Evolutionary conservation across 2,113 vertebrate genomes (phyloP).

Genomic region (Trichechus manatus): DNA sequence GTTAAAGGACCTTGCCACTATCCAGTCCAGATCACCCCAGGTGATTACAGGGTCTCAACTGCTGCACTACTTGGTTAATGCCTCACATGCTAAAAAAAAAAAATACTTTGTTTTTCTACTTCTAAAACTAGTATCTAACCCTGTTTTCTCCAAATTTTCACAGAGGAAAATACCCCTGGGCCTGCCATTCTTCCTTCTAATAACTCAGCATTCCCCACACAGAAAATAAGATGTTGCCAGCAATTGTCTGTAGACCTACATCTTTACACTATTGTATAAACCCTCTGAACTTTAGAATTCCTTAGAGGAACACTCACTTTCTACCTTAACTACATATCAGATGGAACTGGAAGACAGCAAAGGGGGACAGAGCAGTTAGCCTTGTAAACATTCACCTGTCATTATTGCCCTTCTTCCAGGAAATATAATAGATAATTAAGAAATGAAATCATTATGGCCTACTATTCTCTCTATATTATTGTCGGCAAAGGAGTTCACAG

Average conservation of each 20-base stretch:
- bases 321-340: neutral
- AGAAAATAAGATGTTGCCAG: slow-evolving; percentile 8
- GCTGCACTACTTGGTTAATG: neutral
- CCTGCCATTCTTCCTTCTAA: neutral
- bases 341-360: slow-evolving; percentile 24
- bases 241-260: neutral
- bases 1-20: neutral
- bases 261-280: neutral
- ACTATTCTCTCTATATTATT: neutral
- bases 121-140: neutral
- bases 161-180: neutral
- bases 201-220: neutral
- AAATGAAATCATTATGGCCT: neutral
- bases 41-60: neutral
- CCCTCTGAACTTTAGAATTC: slow-evolving; percentile 31
- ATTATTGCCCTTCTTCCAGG: neutral
- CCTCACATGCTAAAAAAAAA: neutral
- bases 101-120: neutral
- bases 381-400: neutral
- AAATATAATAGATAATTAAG: neutral
- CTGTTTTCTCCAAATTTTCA: neutral
- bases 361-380: neutral
- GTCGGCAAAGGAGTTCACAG: neutral
- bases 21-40: neutral
- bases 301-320: neutral